Evolutionary conservation across 1,140 invertebrate genomes (phyloP), one percentile per base, ranked within the genome.

Genomic region (Gryllus bimaculatus): DNA sequence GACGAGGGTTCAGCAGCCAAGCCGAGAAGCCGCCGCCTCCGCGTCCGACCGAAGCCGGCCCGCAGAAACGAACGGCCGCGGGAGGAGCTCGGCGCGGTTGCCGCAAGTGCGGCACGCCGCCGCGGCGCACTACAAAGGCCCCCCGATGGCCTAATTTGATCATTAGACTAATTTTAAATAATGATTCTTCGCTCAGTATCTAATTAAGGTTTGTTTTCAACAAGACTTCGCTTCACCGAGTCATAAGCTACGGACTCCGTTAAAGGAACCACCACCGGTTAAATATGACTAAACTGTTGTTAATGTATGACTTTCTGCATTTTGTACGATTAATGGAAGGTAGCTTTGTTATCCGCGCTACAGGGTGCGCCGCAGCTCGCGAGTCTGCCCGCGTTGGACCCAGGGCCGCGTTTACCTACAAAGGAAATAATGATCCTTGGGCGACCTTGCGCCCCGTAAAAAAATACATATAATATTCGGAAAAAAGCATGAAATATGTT

Each of bases 201-300:
- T 66, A 66, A 66, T 66, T 66, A 66, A 66, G 54, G 54, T 66
- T 66, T 66, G 54, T 66, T 66, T 66, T 66, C 54, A 66, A 66
- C 54, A 13, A 66, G 18, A 66, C 10, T 66, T 66, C 54, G 18
- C 54, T 66, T 66, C 54, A 66, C 54, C 54, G 54, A 66, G 54
- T 66, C 54, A 66, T 66, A 66, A 66, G 54, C 54, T 13, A 66
- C 54, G 54, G 54, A 13, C 54, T 66, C 54, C 54, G 10, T 66
- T 66, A 66, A 66, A 66, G 10, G 18, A 66, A 66, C 10, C 54
- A 66, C 54, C 54, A 66, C 54, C 18, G 54, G 54, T 66, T 66
- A 66, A 66, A 66, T 66, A 66, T 66, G 54, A 66, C 54, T 66
- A 66, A 66, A 66, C 54, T 66, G 54, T 66, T 66, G 54, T 66